phyloP scores from a whole-genome alignment of 2,113 vertebrate genomes.

The Cepphus grylle region DNA sequence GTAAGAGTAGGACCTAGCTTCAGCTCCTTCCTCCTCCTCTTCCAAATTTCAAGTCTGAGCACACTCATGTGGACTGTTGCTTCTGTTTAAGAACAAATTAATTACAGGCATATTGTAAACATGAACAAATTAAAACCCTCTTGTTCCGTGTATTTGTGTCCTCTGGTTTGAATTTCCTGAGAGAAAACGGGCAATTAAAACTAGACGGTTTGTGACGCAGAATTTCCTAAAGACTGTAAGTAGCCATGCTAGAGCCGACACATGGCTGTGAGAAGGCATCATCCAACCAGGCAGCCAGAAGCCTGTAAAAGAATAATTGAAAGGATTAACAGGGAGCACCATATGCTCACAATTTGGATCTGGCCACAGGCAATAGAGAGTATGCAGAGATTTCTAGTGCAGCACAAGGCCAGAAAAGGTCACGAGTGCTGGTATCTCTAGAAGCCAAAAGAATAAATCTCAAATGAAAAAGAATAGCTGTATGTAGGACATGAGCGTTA shows the following conservation, averaged over 20 bases:
- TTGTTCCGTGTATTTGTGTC: not conserved
- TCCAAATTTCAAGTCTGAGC: not conserved
- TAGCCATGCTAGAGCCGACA: accelerated
- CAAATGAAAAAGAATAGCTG: not conserved
- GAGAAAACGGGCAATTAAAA: not conserved
- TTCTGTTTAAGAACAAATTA: not conserved
- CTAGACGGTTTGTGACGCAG: not conserved
- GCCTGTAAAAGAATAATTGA: not conserved
- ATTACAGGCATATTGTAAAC: not conserved
- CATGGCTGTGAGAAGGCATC: not conserved
- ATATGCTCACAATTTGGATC: not conserved
- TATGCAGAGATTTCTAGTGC: not conserved
- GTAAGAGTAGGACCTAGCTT: not conserved
- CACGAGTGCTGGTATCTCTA: not conserved
- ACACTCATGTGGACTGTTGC: not conserved
- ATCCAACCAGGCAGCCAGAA: not conserved
- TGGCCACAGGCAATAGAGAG: not conserved
- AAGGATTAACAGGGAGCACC: not conserved
- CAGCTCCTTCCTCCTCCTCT: not conserved
- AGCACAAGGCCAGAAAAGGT: not conserved
- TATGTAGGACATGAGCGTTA: not conserved
- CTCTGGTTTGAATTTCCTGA: not conserved
- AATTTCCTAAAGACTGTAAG: not conserved
- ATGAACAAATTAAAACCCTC: not conserved
- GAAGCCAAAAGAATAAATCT: not conserved